Evolutionary conservation across 2,888 invertebrate genomes (phyloP).

Genomic region (Drosophila lacicola): DNA sequence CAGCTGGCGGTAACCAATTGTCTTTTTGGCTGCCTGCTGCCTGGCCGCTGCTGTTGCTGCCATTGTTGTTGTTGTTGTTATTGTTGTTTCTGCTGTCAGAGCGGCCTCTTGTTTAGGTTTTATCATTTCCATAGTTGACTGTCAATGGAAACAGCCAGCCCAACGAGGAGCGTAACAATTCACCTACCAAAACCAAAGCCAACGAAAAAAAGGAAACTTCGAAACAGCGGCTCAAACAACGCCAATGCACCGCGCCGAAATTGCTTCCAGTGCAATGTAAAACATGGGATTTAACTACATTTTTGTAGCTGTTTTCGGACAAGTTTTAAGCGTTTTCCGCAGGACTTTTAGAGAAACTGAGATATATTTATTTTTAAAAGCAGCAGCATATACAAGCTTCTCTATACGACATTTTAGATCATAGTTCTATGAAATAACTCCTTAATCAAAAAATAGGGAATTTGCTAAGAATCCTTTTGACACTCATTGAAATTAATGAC

Average conservation of each 20-base stretch:
- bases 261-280: background rate
- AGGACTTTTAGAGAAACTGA: background rate
- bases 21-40: slow-evolving; percentile 17
- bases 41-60: slow-evolving; percentile 19
- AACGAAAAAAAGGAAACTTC: slow-evolving; percentile 1
- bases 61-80: slow-evolving; percentile 18
- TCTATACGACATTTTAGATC: background rate
- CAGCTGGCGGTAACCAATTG: slow-evolving; percentile 8
- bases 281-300: background rate
- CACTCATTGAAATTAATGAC: too few species aligned
- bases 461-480: too few species aligned
- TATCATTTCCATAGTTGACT: slow-evolving; percentile 44
- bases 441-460: too few species aligned
- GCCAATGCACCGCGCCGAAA: slow-evolving; percentile 1
- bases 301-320: background rate
- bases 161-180: slow-evolving; percentile 33
- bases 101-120: slow-evolving; percentile 49
- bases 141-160: slow-evolving; percentile 22
- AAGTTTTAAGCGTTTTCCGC: background rate
- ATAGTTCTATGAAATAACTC: too few species aligned
- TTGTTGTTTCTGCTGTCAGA: slow-evolving; percentile 38
- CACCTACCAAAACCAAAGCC: background rate
- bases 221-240: slow-evolving; percentile 8
- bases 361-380: background rate
- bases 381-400: background rate